Evolutionary conservation across 2,888 invertebrate genomes (phyloP).

Genomic region (Epistrophe grossulariae): DNA sequence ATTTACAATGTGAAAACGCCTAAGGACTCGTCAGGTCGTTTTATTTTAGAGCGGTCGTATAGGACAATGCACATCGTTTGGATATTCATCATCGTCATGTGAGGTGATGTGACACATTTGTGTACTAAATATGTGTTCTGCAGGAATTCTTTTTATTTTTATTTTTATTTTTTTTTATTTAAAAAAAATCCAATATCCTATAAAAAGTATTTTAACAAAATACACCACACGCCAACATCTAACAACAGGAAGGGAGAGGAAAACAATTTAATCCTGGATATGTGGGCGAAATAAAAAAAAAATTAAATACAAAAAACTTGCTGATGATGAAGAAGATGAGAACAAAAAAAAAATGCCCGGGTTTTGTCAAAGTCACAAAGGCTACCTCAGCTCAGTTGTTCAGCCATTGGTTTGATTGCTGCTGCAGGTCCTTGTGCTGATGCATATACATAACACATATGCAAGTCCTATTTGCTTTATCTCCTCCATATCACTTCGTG

Average conservation of each 20-base stretch:
- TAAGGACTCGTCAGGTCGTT: constrained; percentile 52
- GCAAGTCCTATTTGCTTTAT: constrained; percentile 63
- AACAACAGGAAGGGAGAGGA: constrained; percentile 16
- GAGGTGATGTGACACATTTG: constrained; percentile 58
- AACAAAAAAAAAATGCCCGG: constrained; percentile 37
- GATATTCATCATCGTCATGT: constrained; percentile 56
- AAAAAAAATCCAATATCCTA: constrained; percentile 70
- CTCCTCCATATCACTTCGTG: constrained; percentile 7
- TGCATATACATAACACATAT: constrained; percentile 32
- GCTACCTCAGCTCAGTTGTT: constrained; percentile 56
- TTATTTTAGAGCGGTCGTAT: constrained; percentile 55
- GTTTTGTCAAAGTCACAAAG: constrained; percentile 74
- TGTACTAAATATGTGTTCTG: constrained; percentile 30
- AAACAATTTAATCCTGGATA: constrained; percentile 75
- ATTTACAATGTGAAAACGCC: constrained; percentile 63
- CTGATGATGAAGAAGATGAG: constrained; percentile 35
- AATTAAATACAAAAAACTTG: constrained; percentile 25
- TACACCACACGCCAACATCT: constrained; percentile 32
- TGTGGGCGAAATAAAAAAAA: constrained; percentile 59
- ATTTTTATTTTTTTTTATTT: not conserved
- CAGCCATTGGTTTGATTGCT: constrained; percentile 22
- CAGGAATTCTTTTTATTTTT: not conserved
- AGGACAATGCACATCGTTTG: constrained; percentile 61
- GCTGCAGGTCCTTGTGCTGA: constrained; percentile 11
- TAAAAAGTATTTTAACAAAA: constrained; percentile 72